Evolutionary conservation across 2,797 vertebrate species (phyloP), one percentile per base, ranked within the genome.

Genomic region (Pristis pectinata): DNA sequence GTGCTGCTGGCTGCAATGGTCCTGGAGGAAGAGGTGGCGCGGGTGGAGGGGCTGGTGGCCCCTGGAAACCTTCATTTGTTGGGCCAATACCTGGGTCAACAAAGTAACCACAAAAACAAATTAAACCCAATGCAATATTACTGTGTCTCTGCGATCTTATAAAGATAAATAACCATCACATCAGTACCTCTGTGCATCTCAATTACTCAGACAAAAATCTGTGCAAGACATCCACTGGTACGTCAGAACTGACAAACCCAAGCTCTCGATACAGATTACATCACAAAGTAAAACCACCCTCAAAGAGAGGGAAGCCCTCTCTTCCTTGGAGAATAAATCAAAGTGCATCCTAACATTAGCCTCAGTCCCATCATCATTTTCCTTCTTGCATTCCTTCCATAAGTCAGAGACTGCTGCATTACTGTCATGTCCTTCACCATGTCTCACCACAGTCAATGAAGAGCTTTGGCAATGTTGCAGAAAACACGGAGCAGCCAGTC

Each of bases 1-100:
- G 97, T 53, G 96, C 96, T 3, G 98, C 98, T 0, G 98, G 98
- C 0, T 98, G 98, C 19, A 98, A 98, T 41, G 98, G 98, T 74
- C 97, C 97, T 13, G 97, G 96, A 24, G 98, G 98, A 59, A 98
- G 96, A 1, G 98, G 99, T 0, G 99, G 98, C 37, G 98, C 98
- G 34, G 98, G 98, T 92, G 98, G 98, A 94, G 98, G 98, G 95
- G 97, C 97, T 53, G 97, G 98, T 95, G 97, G 96, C 95, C 97
- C 98, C 93, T 97, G 98, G 95, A 96, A 96, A 96, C 96, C 77
- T 95, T 98, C 98, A 44, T 30, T 94, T 53, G 92, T 34, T n/a
- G 41, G 92, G 24, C 13, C 92, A 94, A 76, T 76, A 76, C 92
- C 92, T 94, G 92, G 34, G 34, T 34, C 74, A 93, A 95, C 95